Conservation (phyloP, 2,888 invertebrate species). For the Autographa pulchrina region DNA sequence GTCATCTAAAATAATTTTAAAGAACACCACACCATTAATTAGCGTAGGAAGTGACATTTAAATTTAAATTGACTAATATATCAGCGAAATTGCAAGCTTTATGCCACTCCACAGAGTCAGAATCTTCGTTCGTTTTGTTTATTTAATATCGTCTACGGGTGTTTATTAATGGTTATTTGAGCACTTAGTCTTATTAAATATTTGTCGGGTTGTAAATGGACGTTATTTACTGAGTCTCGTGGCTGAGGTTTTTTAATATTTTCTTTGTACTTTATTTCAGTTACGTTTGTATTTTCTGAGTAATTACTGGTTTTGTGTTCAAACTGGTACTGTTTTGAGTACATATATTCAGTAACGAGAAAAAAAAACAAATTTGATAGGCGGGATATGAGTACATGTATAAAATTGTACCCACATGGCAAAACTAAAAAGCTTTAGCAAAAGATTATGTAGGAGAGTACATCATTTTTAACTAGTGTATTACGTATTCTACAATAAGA, state of each 20-base stretch:
- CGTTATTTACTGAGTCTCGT: constrained; percentile 41
- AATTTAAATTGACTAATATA: constrained; percentile 70
- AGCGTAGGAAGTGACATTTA: constrained; percentile 62
- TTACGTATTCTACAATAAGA: too few relatives aligned
- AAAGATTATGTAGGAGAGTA: too few relatives aligned
- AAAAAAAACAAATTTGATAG: too few relatives aligned
- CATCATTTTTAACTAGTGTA: too few relatives aligned
- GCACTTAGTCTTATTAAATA: constrained; percentile 37
- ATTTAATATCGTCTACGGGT: constrained; percentile 47
- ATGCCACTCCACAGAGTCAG: constrained; percentile 59
- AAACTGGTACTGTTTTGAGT: background rate
- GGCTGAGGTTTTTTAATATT: constrained; percentile 12
- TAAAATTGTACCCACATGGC: too few relatives aligned
- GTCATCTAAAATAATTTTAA: constrained; percentile 57
- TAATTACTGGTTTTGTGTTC: background rate
- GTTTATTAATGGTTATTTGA: constrained; percentile 42
- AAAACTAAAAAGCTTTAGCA: too few relatives aligned
- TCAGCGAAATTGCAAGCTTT: constrained; percentile 65
- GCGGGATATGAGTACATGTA: too few relatives aligned
- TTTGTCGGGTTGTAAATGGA: constrained; percentile 37
- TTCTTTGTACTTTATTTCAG: constrained; percentile 8
- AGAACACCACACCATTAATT: constrained; percentile 55
- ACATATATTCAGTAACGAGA: too few relatives aligned
- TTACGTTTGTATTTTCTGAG: constrained; percentile 10
- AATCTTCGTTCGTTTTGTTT: constrained; percentile 55